Evolutionary conservation across 2,888 invertebrate genomes (phyloP), one percentile per base, ranked within the genome.

Genomic region (Torymus tubicola): DNA sequence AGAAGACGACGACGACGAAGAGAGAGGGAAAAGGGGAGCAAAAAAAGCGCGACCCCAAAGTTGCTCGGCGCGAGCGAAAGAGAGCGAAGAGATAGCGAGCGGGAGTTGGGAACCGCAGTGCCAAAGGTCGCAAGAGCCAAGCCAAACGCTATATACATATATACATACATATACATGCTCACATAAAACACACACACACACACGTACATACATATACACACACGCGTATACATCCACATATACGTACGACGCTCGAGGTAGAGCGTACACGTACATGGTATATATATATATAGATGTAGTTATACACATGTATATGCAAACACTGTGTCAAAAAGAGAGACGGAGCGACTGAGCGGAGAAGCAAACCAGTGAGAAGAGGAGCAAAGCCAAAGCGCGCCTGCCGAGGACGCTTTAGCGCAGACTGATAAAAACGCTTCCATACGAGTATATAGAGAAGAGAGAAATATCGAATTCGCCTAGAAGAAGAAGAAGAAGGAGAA

Each of bases 101-200:
- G 60, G 73, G 78, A 80, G 53, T 67, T 42, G 76, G 67, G 31
- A 73, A 81, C 76, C 78, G 18, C 72, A 75, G 82, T 77, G 80
- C 78, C 81, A 84, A 82, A 73, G 78, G 63, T 60, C 73, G 83
- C 69, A 72, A 81, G 84, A 85, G 85, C 86, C 86, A 85, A 88
- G 86, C 87, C 86, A 86, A 87, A 85, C 78, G 79, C 31, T 24
- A 18, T 72, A 71, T 53, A 53, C 31, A 55, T 55, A 73, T 31
- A 42, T 8, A 42, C 42, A 42, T 8, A 8, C 10, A 42, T 8
- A 42, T 5, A 42, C 42, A 42, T 42, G 10, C 5, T 8, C 31
- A 31, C 42, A 42, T 8, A 42, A 2, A 21, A 21, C 31, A 31
- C 2, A 31, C 31, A 42, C 42, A 8, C 10, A 42, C 42, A 42